Evolutionary conservation across 2,113 vertebrate genomes (phyloP).

Genomic region (Entelurus aequoreus): DNA sequence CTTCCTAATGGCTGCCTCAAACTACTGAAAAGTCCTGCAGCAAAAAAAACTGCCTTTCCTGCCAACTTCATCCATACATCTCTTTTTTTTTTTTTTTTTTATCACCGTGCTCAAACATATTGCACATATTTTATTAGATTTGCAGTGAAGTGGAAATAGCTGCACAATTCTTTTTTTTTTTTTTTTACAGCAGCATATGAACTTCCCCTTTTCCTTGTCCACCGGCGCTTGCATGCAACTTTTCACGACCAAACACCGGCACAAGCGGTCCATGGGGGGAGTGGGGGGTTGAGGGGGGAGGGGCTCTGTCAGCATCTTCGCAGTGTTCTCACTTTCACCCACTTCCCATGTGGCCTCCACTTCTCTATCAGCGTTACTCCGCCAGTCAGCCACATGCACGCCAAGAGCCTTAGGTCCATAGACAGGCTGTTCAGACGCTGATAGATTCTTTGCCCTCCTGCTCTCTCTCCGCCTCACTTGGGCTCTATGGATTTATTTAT

Average conservation of each 20-base stretch:
- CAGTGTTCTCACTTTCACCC: constrained; percentile 56
- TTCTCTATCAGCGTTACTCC: constrained; percentile 37
- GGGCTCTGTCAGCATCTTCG: constrained; percentile 54
- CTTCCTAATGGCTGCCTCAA: no score
- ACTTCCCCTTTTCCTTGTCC: constrained; percentile 38
- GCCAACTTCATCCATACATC: not conserved
- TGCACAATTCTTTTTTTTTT: constrained; percentile 5
- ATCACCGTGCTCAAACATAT: constrained; percentile 3
- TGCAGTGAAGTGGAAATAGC: constrained; percentile 17
- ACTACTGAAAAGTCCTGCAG: no score
- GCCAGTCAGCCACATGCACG: constrained; percentile 36
- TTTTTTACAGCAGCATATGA: constrained; percentile 13
- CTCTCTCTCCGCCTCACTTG: constrained; percentile 11
- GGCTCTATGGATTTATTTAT: constrained; percentile 31
- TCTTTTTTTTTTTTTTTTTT: not conserved
- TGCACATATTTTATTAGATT: constrained; percentile 19
- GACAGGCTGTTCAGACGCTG: constrained; percentile 50
- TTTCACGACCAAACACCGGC: constrained; percentile 39
- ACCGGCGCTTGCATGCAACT: constrained; percentile 21
- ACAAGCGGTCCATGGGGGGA: constrained; percentile 28
- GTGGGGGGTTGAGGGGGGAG: no score
- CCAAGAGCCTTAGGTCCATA: constrained; percentile 38
- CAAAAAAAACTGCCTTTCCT: not conserved
- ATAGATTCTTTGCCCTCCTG: constrained; percentile 50
- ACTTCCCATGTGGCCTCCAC: constrained; percentile 50